Evolutionary conservation across 2,888 invertebrate species (phyloP).

Genomic region (Tridacna crocea): DNA sequence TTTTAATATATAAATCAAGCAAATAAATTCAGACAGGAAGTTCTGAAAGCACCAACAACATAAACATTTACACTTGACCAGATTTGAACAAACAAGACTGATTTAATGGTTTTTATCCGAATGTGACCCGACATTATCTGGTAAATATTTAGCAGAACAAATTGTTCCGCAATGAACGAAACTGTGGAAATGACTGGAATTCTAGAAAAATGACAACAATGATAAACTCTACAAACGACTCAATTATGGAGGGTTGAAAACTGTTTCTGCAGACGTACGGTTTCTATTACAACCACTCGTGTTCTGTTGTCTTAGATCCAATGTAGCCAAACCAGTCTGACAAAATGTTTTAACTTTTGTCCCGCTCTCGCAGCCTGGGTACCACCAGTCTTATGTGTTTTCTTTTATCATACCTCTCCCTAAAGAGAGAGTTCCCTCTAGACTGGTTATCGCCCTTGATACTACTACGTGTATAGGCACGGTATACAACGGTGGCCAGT

Average conservation of each 20-base stretch:
- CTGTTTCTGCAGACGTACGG: slow-evolving; percentile 9
- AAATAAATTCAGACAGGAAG: too few species aligned
- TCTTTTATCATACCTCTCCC: too few species aligned
- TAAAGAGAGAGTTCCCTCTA: too few species aligned
- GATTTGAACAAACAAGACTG: background rate
- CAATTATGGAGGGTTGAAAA: slow-evolving; percentile 41
- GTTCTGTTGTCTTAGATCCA: background rate
- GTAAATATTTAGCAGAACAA: slow-evolving; percentile 55
- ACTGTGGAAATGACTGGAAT: slow-evolving; percentile 47
- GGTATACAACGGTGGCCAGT: too few species aligned
- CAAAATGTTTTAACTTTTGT: background rate
- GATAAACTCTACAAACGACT: slow-evolving; percentile 50
- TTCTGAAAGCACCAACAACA: too few species aligned
- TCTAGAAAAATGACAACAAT: slow-evolving; percentile 39
- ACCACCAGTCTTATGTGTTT: too few species aligned
- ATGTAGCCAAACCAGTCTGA: background rate
- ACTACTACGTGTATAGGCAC: too few species aligned
- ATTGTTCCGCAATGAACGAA: slow-evolving; percentile 49
- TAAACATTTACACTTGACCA: slow-evolving; percentile 17
- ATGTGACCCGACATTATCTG: background rate
- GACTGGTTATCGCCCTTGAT: too few species aligned
- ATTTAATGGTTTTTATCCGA: slow-evolving; percentile 9
- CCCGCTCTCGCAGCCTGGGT: too few species aligned
- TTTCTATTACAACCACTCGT: background rate
- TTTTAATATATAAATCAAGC: too few species aligned